phyloP scores from a whole-genome alignment of 2,888 invertebrate genomes.

The Halictus quadricinctus region DNA sequence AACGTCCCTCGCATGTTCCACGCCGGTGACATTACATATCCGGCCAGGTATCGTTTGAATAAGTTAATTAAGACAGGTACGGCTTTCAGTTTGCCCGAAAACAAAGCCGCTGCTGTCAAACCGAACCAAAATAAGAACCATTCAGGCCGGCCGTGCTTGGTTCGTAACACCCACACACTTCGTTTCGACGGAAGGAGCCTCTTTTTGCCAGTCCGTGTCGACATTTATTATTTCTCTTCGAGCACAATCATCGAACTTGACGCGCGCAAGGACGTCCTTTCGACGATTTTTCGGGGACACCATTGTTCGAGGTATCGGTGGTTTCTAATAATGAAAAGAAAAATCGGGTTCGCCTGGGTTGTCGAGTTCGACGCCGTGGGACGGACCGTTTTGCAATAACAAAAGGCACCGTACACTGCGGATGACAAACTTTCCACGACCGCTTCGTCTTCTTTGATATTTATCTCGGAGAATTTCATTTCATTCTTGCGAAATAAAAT shows the following conservation, averaged over 20 bases:
- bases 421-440: background rate
- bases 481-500: too few species aligned
- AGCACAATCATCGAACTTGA: slow-evolving; percentile 54
- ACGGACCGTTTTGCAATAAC: background rate
- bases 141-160: slow-evolving; percentile 68
- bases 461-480: background rate
- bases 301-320: slow-evolving; percentile 1
- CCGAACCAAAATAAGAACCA: slow-evolving; percentile 80
- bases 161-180: slow-evolving; percentile 59
- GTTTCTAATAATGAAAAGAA: slow-evolving; percentile 5
- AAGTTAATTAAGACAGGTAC: slow-evolving; percentile 81
- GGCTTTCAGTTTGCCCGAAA: slow-evolving; percentile 73
- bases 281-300: background rate
- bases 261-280: slow-evolving; percentile 31
- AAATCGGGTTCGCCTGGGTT: background rate
- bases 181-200: slow-evolving; percentile 34
- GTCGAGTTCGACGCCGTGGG: background rate
- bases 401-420: background rate
- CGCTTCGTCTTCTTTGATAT: background rate
- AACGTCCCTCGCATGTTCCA: slow-evolving; percentile 64
- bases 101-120: slow-evolving; percentile 79
- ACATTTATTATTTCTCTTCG: slow-evolving; percentile 59
- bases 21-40: slow-evolving; percentile 78
- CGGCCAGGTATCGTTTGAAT: slow-evolving; percentile 78
- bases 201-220: slow-evolving; percentile 48